Evolutionary conservation across 2,113 vertebrate genomes (phyloP), one percentile per base, ranked within the genome.

Genomic region (Oncorhynchus clarkii): DNA sequence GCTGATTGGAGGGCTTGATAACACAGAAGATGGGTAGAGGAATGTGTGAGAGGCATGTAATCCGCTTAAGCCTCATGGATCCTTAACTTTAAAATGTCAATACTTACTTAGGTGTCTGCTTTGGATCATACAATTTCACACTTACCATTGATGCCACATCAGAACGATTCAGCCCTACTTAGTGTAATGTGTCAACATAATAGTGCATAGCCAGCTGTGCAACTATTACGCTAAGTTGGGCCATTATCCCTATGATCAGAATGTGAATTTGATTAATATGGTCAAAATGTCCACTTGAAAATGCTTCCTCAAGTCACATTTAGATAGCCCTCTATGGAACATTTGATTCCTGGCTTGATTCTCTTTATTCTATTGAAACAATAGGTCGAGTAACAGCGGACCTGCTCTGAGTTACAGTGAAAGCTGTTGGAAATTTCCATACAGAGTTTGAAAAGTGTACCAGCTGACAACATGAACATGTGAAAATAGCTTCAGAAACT

Each of bases 31-130:
- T 80, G 70, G 79, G 65, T 65, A 77, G n/a, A 9, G 51, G 20
- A 65, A 70, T 80, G 65, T 77, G 77, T 86, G 85, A 54, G 77
- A 84, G 77, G 77, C 77, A 8, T 78, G 79, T 88, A 85, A 88
- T 89, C 88, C 86, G 80, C 81, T 85, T 81, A 81, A 72, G 75
- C 78, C 77, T 76, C 49, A 8, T 85, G 74, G 72, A 76, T 80
- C 82, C 77, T 80, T 79, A 34, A 62, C 67, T 31, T 62, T 9
- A 62, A 62, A 62, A 62, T 73, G 74, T 84, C 84, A 66, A 75
- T 67, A 66, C 77, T 67, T 54, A 18, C 51, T 4, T 11, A 45
- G 34, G 70, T 45, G 48, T 68, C 49, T 20, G 54, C 16, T 80
- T 68, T 72, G 74, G 48, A 59, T 68, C 67, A 81, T 74, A 68